Base-by-base conservation (phyloP, 1,140 invertebrate species). In the Melitaea cinxia region DNA sequence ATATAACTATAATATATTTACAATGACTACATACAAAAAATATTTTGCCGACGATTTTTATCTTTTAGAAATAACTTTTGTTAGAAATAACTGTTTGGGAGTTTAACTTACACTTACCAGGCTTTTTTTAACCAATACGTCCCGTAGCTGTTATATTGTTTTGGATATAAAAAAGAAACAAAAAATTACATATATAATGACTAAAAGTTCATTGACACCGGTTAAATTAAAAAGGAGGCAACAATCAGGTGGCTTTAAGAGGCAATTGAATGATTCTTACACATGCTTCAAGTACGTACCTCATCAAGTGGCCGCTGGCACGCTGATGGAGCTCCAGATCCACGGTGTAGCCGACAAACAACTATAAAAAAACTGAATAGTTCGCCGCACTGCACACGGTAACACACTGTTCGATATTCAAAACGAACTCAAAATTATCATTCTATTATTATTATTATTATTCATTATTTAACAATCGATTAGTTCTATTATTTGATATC, bases 231-330 rank as follows among this genome's bases (percentile, higher is more conserved):
- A 23, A 23, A 10, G 19, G 10, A 47, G 42, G 42, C 5, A 47
- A 21, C 42, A 47, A 17, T 47, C 21, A 47, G 21, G 42, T 47
- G 21, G 6, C 6, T 47, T 3, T 47, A n/a, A 47, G 42, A 47
- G 37, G 37, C 15, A 47, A 47, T 14, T 47, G 7, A 47, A 47
- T 23, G 21, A 23, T 21, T 47, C 42, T 47, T 47, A 24, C 19
- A 47, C 23, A 47, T 47, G 12, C 7, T 47, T 47, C 42, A 47
- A 47, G 17, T 47, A 23, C 17, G 21, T 81, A 90, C 88, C 88
- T 90, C 85, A 90, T 90, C 68, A 90, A 85, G 88, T 90, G 88
- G 52, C 88, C 88, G 85, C 88, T 89, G 85, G 88, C 86, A 75
- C 85, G 88, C 74, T 90, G 86, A 57, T 90, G 86, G 64, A 90